Percentiles rank a stretch among this genome's conserved stretches.
These are phyloP conservation scores for Argyrosomus japonicus DNA, from an alignment of 2,113 vertebrate genomes.

Conservation along the genomic window DNA sequence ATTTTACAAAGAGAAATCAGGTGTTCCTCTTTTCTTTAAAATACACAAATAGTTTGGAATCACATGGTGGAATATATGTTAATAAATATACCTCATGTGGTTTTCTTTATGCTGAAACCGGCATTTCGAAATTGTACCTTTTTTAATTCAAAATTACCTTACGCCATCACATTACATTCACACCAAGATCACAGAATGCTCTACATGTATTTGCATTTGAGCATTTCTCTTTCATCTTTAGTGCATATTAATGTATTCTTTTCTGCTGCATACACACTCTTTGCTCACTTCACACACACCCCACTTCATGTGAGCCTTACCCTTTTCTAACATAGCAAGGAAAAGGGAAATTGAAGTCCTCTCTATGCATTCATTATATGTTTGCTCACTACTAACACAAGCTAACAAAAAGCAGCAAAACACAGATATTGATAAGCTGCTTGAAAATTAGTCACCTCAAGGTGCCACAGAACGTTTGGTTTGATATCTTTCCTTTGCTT, in stretches of 20 bases:
- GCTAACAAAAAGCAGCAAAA: slow-evolving; percentile 23
- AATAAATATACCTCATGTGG: slow-evolving; percentile 33
- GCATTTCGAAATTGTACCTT: slow-evolving; percentile 46
- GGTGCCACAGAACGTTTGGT: slow-evolving; percentile 28
- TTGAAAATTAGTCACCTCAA: slow-evolving; percentile 30
- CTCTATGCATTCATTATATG: slow-evolving; percentile 41
- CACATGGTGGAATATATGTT: slow-evolving; percentile 29
- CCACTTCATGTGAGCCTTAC: slow-evolving; percentile 21
- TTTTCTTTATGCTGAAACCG: neutral
- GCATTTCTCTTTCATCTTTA: slow-evolving; percentile 68
- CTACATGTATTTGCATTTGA: slow-evolving; percentile 61
- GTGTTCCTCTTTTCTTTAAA: slow-evolving; percentile 34
- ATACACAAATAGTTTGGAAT: slow-evolving; percentile 20
- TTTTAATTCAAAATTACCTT: slow-evolving; percentile 44
- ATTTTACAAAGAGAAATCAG: slow-evolving; percentile 48
- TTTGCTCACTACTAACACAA: slow-evolving; percentile 34
- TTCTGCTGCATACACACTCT: slow-evolving; percentile 58
- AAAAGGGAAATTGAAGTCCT: slow-evolving; percentile 20
- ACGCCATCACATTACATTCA: slow-evolving; percentile 55
- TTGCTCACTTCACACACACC: slow-evolving; percentile 29
- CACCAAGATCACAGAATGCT: slow-evolving; percentile 46
- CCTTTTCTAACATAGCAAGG: slow-evolving; percentile 38
- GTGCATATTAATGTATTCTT: slow-evolving; percentile 63
- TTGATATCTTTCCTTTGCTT: slow-evolving; percentile 21
- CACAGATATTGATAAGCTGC: slow-evolving; percentile 41